phyloP scores from a whole-genome alignment of 2,113 vertebrate species.

The Petrocephalus microphthalmus region DNA sequence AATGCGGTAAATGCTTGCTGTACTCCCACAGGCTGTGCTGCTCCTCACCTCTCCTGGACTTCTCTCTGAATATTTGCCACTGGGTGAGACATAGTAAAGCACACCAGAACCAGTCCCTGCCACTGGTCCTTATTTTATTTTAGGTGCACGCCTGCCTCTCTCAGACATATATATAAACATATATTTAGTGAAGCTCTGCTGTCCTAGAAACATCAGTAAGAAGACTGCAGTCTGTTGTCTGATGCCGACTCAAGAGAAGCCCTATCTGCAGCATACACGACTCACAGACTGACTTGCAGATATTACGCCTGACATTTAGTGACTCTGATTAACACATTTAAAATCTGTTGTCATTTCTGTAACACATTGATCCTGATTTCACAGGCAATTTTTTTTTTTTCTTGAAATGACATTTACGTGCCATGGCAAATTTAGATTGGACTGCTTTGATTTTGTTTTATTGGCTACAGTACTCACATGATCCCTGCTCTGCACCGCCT shows the following conservation, averaged over 20 bases:
- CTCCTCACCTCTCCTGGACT: neutral
- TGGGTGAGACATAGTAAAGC: neutral
- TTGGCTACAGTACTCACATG: neutral
- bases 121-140: too few relatives aligned
- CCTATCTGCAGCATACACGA: neutral
- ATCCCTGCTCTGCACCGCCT: neutral
- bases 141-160: neutral
- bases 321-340: neutral
- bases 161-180: too few relatives aligned
- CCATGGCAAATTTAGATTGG: neutral
- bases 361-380: neutral
- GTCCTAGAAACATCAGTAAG: neutral
- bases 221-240: neutral
- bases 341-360: neutral
- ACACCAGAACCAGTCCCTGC: neutral
- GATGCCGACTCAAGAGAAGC: neutral
- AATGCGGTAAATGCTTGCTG: neutral
- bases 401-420: neutral
- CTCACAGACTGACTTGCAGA: neutral
- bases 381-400: neutral
- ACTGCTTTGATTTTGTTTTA: constrained; percentile 1
- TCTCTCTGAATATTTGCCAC: neutral
- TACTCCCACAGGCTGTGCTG: neutral
- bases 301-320: neutral
- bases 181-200: neutral